Percentiles rank a stretch among this genome's conserved stretches.
phyloP scores from a whole-genome alignment of 2,113 vertebrate species.

The Trichechus manatus region DNA sequence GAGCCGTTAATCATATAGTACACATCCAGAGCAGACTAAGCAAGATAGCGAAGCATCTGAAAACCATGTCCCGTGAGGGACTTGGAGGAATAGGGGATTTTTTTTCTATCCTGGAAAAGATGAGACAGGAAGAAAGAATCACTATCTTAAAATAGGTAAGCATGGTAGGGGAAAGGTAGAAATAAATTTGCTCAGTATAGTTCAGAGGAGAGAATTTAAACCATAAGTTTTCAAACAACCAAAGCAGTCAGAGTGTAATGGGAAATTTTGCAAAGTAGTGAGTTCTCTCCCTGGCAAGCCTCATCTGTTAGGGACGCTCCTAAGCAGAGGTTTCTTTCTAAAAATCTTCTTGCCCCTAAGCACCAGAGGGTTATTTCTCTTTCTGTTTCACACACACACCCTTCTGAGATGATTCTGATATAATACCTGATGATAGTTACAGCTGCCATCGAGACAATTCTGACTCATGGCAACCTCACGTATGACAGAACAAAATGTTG shows the following conservation, averaged over 20 bases:
- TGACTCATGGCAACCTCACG: not conserved
- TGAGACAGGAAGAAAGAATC: not conserved
- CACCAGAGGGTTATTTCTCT: not conserved
- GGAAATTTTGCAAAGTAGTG: not conserved
- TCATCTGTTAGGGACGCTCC: not conserved
- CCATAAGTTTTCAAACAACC: not conserved
- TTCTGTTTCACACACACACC: no score
- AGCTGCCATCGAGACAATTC: not conserved
- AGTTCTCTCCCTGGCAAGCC: not conserved
- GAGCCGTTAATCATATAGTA: not conserved
- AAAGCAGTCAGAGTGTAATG: not conserved
- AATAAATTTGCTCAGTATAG: constrained; percentile 43
- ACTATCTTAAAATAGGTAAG: not conserved
- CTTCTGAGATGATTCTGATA: not conserved
- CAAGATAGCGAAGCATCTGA: not conserved
- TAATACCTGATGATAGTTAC: not conserved
- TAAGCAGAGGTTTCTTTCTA: not conserved
- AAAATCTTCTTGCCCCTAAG: not conserved
- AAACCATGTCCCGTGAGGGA: not conserved
- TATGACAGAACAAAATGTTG: not conserved
- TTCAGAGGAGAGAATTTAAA: constrained; percentile 14
- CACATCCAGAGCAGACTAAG: not conserved
- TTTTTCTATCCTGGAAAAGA: not conserved
- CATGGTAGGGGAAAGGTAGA: not conserved
- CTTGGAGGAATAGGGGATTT: not conserved